Conservation (phyloP, 2,113 vertebrate species). For the Microcebus ravelobensis region DNA sequence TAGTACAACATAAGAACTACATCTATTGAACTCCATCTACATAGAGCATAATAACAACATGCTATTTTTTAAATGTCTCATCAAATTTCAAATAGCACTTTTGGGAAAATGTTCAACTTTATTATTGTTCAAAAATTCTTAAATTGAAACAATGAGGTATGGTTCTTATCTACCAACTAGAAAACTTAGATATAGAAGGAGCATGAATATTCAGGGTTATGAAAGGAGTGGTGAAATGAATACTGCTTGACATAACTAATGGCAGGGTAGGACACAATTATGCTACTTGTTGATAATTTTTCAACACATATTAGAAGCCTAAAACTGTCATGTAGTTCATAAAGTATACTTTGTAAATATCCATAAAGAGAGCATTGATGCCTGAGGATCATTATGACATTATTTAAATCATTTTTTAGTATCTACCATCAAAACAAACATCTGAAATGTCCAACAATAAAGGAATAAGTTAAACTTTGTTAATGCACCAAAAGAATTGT, state of each 20-base stretch:
- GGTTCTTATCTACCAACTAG: slow-evolving; percentile 16
- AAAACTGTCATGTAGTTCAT: not conserved
- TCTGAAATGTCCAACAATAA: not conserved
- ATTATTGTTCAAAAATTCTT: slow-evolving; percentile 10
- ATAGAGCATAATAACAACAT: not conserved
- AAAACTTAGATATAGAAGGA: not conserved
- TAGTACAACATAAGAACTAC: not conserved
- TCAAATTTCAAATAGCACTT: slow-evolving; percentile 46
- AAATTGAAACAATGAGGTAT: not conserved
- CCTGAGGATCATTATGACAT: not conserved
- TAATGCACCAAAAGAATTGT: slow-evolving; percentile 16
- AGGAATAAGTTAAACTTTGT: not conserved
- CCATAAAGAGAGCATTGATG: not conserved
- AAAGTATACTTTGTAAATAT: not conserved
- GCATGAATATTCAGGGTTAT: slow-evolving; percentile 5
- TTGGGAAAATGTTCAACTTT: slow-evolving; percentile 30
- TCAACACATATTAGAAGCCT: not conserved
- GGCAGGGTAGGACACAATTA: not conserved
- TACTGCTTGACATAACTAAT: not conserved
- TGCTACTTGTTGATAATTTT: slow-evolving; percentile 15
- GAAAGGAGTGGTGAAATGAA: not conserved
- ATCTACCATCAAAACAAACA: not conserved
- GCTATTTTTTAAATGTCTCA: slow-evolving; percentile 39
- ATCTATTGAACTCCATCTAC: slow-evolving; percentile 16
- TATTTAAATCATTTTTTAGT: not conserved